phyloP scores from a whole-genome alignment of 2,888 invertebrate species.

The Calliopum simillimum region DNA sequence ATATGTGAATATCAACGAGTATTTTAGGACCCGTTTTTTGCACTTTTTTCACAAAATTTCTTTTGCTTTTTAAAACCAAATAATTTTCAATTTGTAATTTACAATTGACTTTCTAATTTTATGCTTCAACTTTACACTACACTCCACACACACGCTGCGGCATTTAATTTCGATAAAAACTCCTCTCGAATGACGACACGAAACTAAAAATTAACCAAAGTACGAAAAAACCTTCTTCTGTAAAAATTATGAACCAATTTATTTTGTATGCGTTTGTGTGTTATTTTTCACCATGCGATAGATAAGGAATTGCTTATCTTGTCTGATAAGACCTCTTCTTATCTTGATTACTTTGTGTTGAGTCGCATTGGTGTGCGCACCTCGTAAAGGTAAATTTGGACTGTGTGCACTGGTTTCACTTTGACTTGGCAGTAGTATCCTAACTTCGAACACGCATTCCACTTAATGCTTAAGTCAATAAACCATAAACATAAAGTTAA shows the following conservation, averaged over 20 bases:
- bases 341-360: conserved; percentile 30
- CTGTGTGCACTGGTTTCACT: conserved; percentile 32
- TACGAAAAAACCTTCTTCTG: conserved; percentile 25
- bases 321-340: conserved; percentile 18
- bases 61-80: no score
- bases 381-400: conserved; percentile 3
- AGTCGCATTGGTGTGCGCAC: conserved; percentile 9
- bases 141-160: no score
- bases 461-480: neutral
- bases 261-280: no score
- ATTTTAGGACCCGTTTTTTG: no score
- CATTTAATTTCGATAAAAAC: no score
- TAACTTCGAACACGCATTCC: no score
- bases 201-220: conserved; percentile 9
- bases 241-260: conserved; percentile 34
- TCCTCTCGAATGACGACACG: conserved; percentile 4
- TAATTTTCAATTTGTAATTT: no score
- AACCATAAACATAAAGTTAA: neutral
- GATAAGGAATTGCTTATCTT: conserved; percentile 29
- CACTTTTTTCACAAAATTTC: no score
- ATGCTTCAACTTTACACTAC: no score
- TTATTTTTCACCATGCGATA: no score
- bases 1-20: no score
- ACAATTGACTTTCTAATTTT: no score
- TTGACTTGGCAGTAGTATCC: neutral